Evolutionary conservation across 2,797 vertebrate genomes (phyloP).

Genomic region (Lepus oiostolus): DNA sequence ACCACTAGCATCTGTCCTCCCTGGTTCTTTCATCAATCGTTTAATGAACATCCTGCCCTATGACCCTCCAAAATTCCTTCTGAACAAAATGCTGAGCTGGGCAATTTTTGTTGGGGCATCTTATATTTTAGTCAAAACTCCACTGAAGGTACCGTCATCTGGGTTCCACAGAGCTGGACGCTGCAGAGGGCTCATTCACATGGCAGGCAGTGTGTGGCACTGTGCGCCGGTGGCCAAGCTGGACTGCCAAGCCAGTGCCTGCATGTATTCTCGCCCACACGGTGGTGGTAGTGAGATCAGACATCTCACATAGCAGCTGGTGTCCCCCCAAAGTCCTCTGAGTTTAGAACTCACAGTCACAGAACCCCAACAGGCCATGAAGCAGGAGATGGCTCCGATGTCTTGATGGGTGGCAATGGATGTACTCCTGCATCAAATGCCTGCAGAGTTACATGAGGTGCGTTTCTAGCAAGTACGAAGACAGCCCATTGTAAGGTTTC

Average conservation of each 20-base stretch:
- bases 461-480: background rate
- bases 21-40: background rate
- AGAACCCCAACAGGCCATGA: background rate
- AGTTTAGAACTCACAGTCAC: background rate
- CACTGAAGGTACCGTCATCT: too few species aligned
- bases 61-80: background rate
- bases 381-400: background rate
- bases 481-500: background rate
- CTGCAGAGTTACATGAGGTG: background rate
- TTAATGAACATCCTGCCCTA: background rate
- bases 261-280: rapidly evolving
- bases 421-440: background rate
- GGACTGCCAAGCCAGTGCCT: too few species aligned
- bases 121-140: rapidly evolving
- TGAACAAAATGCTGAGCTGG: background rate
- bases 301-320: background rate
- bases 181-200: rapidly evolving
- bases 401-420: background rate
- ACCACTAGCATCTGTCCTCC: background rate
- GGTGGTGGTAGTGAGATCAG: background rate
- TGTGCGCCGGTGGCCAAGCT: background rate
- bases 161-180: background rate
- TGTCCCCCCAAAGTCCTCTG: background rate
- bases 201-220: rapidly evolving
- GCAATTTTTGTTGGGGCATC: background rate